Evolutionary conservation across 2,797 vertebrate genomes (phyloP).

Genomic region (Limosa lapponica): DNA sequence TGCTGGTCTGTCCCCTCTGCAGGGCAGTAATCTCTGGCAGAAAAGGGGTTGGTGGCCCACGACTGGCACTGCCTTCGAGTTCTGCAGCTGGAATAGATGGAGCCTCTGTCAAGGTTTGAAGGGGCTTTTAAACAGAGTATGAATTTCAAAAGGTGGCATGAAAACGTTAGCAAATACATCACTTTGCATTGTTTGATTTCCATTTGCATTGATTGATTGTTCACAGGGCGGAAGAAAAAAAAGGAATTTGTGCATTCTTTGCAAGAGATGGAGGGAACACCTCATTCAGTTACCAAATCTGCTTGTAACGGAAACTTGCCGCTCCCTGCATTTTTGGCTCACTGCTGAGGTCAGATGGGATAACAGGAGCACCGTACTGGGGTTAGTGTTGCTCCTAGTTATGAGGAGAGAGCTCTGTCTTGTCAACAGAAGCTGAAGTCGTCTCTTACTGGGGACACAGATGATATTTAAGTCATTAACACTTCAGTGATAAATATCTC

Average conservation of each 20-base stretch:
- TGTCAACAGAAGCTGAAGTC: background rate
- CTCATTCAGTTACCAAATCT: background rate
- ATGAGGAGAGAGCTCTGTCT: background rate
- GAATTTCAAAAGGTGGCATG: background rate
- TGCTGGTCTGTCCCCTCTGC: background rate
- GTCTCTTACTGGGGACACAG: background rate
- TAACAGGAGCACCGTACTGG: background rate
- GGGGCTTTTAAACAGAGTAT: background rate
- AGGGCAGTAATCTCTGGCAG: background rate
- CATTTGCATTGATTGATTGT: too few relatives aligned
- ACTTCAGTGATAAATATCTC: background rate
- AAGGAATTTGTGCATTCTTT: slow-evolving; percentile 24
- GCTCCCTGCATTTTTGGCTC: slow-evolving; percentile 57
- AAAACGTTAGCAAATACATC: background rate
- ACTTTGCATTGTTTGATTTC: background rate
- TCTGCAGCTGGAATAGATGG: background rate
- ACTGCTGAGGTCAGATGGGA: slow-evolving; percentile 21
- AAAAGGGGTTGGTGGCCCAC: background rate
- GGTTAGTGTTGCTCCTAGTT: background rate
- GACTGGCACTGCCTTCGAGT: background rate
- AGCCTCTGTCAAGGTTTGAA: background rate
- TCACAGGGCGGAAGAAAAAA: accelerated
- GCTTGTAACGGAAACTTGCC: background rate
- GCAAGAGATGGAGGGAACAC: slow-evolving; percentile 16
- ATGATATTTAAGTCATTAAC: background rate